Evolutionary conservation across 2,888 invertebrate species (phyloP).

Genomic region (Merodon equestris): DNA sequence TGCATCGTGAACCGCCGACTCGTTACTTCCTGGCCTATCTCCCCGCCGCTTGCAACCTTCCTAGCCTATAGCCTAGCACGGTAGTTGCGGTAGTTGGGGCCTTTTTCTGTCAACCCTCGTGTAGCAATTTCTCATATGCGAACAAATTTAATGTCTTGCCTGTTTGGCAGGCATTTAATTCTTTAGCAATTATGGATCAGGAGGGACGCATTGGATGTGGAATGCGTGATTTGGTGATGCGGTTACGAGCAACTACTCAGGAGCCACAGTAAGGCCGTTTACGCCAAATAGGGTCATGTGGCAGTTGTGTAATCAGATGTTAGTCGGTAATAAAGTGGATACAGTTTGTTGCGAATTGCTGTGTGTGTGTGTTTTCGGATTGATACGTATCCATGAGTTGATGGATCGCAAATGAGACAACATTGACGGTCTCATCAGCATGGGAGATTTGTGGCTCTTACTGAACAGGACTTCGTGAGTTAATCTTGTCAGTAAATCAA

Average conservation of each 20-base stretch:
- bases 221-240: conserved; percentile 33
- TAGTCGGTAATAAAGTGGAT: conserved; percentile 40
- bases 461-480: too few species aligned
- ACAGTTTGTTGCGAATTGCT: too few species aligned
- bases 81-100: too few species aligned
- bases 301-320: conserved; percentile 49
- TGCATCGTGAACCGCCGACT: conserved; percentile 33
- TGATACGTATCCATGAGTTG: too few species aligned
- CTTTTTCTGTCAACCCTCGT: conserved; percentile 32
- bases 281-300: conserved; percentile 47
- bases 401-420: too few species aligned
- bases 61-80: too few species aligned
- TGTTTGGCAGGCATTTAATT: not conserved
- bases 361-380: too few species aligned
- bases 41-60: not conserved
- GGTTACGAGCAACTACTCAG: too few species aligned
- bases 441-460: too few species aligned
- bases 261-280: conserved; percentile 22
- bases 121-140: conserved; percentile 35
- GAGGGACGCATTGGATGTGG: conserved; percentile 22
- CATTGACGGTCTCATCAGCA: too few species aligned
- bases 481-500: too few species aligned
- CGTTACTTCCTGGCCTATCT: too few species aligned
- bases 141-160: conserved; percentile 22
- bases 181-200: not conserved